Base-by-base conservation (phyloP, 2,888 invertebrate genomes). In the Adelognathus sp. region DNA sequence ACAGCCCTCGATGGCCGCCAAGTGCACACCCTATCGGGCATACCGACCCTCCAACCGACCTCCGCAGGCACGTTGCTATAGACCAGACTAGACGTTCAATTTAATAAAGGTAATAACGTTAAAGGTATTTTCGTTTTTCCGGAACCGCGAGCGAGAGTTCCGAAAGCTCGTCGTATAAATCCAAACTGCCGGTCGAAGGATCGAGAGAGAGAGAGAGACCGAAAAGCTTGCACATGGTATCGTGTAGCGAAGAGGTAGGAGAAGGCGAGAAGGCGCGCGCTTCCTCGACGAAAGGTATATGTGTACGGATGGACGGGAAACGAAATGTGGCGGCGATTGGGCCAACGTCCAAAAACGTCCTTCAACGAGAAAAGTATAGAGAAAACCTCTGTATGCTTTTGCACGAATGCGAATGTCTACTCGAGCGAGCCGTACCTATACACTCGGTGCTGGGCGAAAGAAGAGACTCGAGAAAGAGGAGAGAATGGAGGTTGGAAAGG, bases 81-180 rank as follows among this genome's bases (percentile, higher is more conserved):
- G 36, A 27, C 27, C 39, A 41, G 54, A 67, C 81, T 82, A 81
- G 85, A 86, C 85, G 85, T 87, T 87, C 87, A 88, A 90, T 90
- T 90, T 90, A 90, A 91, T 91, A 90, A 91, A 90, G 89, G 88
- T 89, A 90, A 90, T 90, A 90, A 88, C 86, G 85, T 88, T 87
- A 88, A 88, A 87, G 88, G 89, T 90, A 88, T 89, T 87, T 87
- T 87, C 85, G 86, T 88, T 86, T 87, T 87, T 87, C 84, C 52
- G 76, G 75, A 69, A 63, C 58, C 70, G 80, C 70, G 60, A 36
- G 82, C 81, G 86, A 85, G 87, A 87, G 85, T 86, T 81, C 76
- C 56, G 52, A 46, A 61, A 69, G 69, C 24, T 58, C 46, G 44
- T 70, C 3, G 54, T 77, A 61, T 79, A 78, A 75, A 75, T 78